phyloP scores from a whole-genome alignment of 2,797 vertebrate genomes.

The Oreochromis mossambicus region DNA sequence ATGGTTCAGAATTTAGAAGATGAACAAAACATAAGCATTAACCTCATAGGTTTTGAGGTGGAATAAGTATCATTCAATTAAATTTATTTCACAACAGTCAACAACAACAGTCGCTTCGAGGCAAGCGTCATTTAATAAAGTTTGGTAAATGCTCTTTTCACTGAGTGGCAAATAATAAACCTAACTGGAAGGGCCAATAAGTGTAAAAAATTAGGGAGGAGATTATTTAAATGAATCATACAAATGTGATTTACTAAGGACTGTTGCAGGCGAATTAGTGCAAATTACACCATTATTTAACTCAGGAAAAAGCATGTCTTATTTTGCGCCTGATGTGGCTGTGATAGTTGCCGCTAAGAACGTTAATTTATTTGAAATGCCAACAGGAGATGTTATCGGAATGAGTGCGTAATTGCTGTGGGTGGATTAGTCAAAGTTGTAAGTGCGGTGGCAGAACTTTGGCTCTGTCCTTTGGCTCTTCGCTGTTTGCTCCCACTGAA shows the following conservation, averaged over 20 bases:
- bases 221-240: neutral
- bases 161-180: neutral
- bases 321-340: neutral
- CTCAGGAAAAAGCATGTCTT: neutral
- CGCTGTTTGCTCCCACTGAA: neutral
- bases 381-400: neutral
- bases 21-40: conserved; percentile 52
- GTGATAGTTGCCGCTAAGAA: neutral
- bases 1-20: neutral
- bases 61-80: neutral
- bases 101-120: neutral
- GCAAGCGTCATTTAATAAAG: neutral
- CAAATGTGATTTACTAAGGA: neutral
- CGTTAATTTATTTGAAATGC: neutral
- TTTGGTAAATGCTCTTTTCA: neutral
- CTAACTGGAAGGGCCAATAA: neutral
- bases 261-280: neutral
- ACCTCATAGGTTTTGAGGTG: conserved; percentile 13
- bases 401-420: neutral
- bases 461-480: neutral
- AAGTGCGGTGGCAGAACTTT: neutral
- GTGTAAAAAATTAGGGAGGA: neutral
- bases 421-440: neutral
- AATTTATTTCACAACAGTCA: neutral
- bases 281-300: neutral